Base-by-base conservation (phyloP, 2,797 vertebrate genomes). In the Poecilia picta region DNA sequence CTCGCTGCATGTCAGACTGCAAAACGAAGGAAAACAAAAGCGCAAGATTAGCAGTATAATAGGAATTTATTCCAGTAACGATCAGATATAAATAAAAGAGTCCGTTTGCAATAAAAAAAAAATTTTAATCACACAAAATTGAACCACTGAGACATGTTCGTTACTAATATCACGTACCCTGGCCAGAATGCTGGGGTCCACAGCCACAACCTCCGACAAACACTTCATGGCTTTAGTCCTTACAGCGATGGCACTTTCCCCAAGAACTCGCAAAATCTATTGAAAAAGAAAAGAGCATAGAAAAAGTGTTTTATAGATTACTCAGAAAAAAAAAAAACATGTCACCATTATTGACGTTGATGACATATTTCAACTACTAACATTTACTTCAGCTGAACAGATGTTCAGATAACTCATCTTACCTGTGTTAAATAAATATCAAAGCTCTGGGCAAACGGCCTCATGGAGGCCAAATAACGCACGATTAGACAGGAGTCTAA, bases 391-490 rank as follows among this genome's bases (percentile, higher is more conserved):
- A 74, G 18, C 25, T n/a, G 33, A 62, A 64, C 0, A 12, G 68
- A 11, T 5, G 71, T 1, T 25, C 15, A 53, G 66, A 55, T 23
- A 28, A 76, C 45, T 74, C 0, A 71, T 87, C 85, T 95, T 95
- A 99, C 98, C 97, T 99, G 98, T 93, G 98, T 99, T 96, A 99
- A 97, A 98, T 99, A 99, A 97, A 99, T 99, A 98, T 99, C 98
- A 93, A 99, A 99, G 95, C 98, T 99, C 97, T 99, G 98, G 93
- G 97, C 97, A 93, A 99, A 99, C 70, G 98, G 98, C 97, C 98
- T 98, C 98, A 98, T 99, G 91, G 98, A 99, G 97, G 98, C 98
- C 97, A 99, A 97, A 95, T 99, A 99, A 93, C 98, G 97, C 95
- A 99, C 98, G 73, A 98, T 97, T 95, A 99, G 95, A 94, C 97